phyloP scores from a whole-genome alignment of 2,113 vertebrate species.

The Corydoras maculifer region DNA sequence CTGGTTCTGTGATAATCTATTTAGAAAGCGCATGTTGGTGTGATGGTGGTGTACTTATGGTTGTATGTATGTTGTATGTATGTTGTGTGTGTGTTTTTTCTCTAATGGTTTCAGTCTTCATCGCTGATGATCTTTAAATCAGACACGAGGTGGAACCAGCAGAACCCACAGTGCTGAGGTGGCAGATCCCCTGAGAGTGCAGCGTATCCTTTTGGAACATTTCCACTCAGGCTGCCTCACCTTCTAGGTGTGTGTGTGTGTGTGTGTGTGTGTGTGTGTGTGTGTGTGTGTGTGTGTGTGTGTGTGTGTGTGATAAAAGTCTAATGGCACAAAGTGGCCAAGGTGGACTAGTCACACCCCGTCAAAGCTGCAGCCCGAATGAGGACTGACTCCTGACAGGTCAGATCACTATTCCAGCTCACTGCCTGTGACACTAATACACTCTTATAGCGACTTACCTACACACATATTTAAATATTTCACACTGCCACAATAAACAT shows the following conservation, averaged over 20 bases:
- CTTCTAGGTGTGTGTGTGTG: conserved; percentile 7
- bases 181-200: conserved; percentile 29
- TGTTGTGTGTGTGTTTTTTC: too few species aligned
- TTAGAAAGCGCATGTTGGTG: too few species aligned
- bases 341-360: background rate
- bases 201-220: conserved; percentile 15
- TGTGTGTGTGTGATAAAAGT: conserved; percentile 17
- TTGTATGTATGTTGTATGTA: too few species aligned
- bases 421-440: conserved; percentile 19
- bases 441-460: background rate
- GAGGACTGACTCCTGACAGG: conserved; percentile 30
- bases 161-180: conserved; percentile 14
- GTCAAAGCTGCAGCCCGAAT: conserved; percentile 21
- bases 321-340: conserved; percentile 25
- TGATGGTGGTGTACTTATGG: too few species aligned
- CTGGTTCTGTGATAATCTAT: too few species aligned
- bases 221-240: background rate
- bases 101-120: too few species aligned
- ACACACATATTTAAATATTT: background rate
- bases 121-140: too few species aligned
- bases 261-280: conserved; percentile 11
- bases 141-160: too few species aligned
- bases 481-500: too few species aligned
- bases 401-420: conserved; percentile 22
- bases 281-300: background rate